Base-by-base conservation (phyloP, 2,113 vertebrate genomes). In the Galbula dea region DNA sequence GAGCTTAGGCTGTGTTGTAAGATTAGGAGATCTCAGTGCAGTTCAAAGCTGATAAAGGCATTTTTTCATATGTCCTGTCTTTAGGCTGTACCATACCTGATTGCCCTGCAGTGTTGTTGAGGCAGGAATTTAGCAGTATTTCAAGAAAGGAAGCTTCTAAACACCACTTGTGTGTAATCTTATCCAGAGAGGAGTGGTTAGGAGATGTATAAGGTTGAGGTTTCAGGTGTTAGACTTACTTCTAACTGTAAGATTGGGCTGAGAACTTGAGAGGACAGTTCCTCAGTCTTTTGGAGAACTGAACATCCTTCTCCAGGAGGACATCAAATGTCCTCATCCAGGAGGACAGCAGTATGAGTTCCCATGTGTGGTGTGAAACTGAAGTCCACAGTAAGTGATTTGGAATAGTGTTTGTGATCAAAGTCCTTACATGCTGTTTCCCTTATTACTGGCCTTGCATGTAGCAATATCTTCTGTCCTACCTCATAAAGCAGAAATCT, bases 281-380 rank as follows among this genome's bases (percentile, higher is more conserved):
- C 21, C 32, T 83, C 29, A 4, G 54, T 69, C 37, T 54, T 55
- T 41, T 26, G 41, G 48, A 82, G 54, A 91, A 6, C 41, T 49
- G 49, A 73, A 27, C 27, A 27, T 48, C 39, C n/a, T 73, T 18
- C 17, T 39, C 20, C 34, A 29, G 65, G 83, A 89, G 45, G 54
- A 68, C 29, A 43, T 12, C 15, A 15, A 43, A 43, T 15, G 15
- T 43, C 41, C 41, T 43, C 41, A 43, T 15, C 11, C 41, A 43
- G 41, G 41, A 43, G 39, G 48, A 67, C 27, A 36, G 12, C 0
- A 15, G 0, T 0, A 0, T 30, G 45, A 30, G 32, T 67, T 90
- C 39, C 54, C 30, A 10, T 21, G 41, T 54, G 72, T 62, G 72
- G 24, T 21, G 6, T 72, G 68, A 96, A 74, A 43, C 59, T 59